phyloP scores from a whole-genome alignment of 1,140 invertebrate species.

The Camponotus floridanus region DNA sequence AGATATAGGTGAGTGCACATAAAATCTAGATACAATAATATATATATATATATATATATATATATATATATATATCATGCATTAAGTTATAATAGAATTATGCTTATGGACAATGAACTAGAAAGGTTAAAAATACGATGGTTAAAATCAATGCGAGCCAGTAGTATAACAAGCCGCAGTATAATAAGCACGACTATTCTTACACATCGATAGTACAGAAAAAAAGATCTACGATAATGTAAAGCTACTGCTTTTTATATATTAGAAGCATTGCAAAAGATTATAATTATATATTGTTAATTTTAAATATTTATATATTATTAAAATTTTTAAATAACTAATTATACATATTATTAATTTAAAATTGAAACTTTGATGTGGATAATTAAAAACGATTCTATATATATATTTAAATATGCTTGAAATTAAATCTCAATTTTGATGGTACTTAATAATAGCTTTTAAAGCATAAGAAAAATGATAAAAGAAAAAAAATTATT shows the following conservation, averaged over 20 bases:
- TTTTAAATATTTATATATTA: no score
- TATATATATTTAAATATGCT: background rate
- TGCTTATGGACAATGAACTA: background rate
- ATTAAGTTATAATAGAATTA: slow-evolving; percentile 36
- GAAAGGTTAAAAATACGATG: slow-evolving; percentile 25
- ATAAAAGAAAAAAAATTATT: background rate
- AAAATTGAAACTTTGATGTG: background rate
- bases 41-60: no score
- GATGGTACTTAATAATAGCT: background rate
- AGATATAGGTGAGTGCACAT: slow-evolving; percentile 75
- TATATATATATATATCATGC: background rate
- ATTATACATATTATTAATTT: background rate
- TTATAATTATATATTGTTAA: background rate
- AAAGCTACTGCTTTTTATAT: background rate
- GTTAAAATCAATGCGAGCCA: background rate
- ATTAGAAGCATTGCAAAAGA: background rate
- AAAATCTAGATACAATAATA: slow-evolving; percentile 20
- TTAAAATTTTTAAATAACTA: no score
- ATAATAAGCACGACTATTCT: slow-evolving; percentile 20
- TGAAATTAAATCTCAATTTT: slow-evolving; percentile 8
- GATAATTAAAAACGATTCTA: background rate
- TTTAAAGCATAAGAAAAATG: background rate
- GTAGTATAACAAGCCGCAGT: background rate
- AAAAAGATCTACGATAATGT: background rate
- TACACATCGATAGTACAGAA: background rate